phyloP scores from a whole-genome alignment of 2,797 vertebrate species.

The Macrochelys suwanniensis region DNA sequence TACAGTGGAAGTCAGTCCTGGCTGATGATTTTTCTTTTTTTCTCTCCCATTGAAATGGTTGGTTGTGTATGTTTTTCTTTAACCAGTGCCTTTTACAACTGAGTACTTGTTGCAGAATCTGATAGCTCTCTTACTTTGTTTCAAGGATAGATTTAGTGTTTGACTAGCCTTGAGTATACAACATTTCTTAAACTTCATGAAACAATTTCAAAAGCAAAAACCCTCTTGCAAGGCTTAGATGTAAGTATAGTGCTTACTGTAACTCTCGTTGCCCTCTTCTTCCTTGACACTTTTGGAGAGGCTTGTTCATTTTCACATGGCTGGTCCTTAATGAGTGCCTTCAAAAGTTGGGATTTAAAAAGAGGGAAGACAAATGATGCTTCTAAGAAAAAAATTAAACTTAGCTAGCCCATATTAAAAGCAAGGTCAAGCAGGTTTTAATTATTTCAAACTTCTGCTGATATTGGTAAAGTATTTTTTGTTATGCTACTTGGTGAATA shows the following conservation, averaged over 20 bases:
- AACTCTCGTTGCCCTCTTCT: conserved; percentile 64
- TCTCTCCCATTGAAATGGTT: neutral
- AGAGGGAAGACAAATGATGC: conserved; percentile 52
- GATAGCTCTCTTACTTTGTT: neutral
- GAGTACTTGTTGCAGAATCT: neutral
- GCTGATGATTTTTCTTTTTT: neutral
- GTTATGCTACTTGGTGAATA: conserved; percentile 39
- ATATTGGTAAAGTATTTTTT: conserved; percentile 68
- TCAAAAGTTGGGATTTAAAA: conserved; percentile 61
- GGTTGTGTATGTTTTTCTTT: neutral
- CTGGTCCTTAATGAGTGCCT: conserved; percentile 56
- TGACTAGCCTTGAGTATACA: neutral
- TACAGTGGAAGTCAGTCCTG: neutral
- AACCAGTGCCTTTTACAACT: conserved; percentile 14
- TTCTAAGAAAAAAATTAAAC: conserved; percentile 37
- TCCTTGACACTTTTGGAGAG: conserved; percentile 62
- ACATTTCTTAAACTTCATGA: conserved; percentile 49
- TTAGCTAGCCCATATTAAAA: conserved; percentile 50
- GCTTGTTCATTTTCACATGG: conserved; percentile 68
- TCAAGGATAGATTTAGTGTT: conserved; percentile 12
- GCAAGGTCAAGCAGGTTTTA: conserved; percentile 47
- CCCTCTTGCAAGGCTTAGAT: conserved; percentile 2
- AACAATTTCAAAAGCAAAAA: neutral
- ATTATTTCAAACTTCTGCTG: conserved; percentile 59
- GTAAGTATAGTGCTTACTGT: conserved; percentile 56